phyloP scores from a whole-genome alignment of 2,888 invertebrate genomes.

The Heliconius charithonia region DNA sequence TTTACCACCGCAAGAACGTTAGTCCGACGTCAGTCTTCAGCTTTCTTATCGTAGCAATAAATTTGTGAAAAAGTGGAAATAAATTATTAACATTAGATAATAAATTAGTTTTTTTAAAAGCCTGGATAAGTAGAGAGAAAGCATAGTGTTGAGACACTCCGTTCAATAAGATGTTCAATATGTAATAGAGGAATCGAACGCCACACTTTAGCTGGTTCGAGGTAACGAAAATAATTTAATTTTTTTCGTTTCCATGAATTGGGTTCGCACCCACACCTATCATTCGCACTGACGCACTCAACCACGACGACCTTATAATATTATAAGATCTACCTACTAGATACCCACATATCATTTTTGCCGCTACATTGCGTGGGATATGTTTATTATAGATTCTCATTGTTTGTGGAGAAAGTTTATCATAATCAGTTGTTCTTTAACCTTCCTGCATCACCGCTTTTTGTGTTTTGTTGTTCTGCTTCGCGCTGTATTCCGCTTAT shows the following conservation, averaged over 20 bases:
- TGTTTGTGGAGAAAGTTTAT: not conserved
- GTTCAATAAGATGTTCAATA: too few relatives aligned
- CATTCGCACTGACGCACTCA: not conserved
- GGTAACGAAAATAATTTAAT: not conserved
- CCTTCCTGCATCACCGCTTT: not conserved
- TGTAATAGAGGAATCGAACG: not conserved
- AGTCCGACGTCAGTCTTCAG: slow-evolving; percentile 14
- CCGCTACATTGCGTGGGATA: slow-evolving; percentile 4
- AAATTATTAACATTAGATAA: too few relatives aligned
- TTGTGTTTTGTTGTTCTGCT: not conserved
- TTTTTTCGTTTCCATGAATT: not conserved
- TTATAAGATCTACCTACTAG: too few relatives aligned
- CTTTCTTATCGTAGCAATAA: slow-evolving; percentile 8
- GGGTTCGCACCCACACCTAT: not conserved
- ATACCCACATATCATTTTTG: not conserved
- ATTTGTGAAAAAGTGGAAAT: not conserved
- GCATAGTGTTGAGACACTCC: too few relatives aligned
- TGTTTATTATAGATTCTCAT: not conserved
- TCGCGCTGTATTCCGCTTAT: too few relatives aligned
- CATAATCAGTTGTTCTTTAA: not conserved
- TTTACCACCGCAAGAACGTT: slow-evolving; percentile 22
- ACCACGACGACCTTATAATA: not conserved
- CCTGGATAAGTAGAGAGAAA: too few relatives aligned
- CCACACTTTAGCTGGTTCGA: not conserved
- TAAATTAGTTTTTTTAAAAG: too few relatives aligned